Evolutionary conservation across 2,888 invertebrate genomes (phyloP).

Genomic region (Heliconius sara): DNA sequence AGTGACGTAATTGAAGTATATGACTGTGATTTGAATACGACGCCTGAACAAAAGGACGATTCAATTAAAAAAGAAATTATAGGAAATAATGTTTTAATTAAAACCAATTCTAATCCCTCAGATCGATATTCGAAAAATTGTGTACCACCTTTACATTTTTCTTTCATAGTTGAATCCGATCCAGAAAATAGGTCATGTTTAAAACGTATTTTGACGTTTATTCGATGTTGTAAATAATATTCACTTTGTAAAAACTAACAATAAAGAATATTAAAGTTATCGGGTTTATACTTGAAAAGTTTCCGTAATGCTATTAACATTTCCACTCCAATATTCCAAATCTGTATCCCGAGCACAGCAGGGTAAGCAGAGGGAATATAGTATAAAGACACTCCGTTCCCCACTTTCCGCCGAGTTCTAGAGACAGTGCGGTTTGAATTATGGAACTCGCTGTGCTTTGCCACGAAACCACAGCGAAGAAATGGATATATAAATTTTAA

Average conservation of each 20-base stretch:
- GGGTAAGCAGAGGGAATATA: too few relatives aligned
- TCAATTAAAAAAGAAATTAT: conserved; percentile 17
- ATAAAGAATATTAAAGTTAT: neutral
- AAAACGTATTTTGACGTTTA: conserved; percentile 57
- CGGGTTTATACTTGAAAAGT: too few relatives aligned
- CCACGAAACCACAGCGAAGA: too few relatives aligned
- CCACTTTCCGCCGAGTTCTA: too few relatives aligned
- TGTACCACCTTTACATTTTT: conserved; percentile 60
- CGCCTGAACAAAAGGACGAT: conserved; percentile 48
- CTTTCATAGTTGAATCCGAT: conserved; percentile 55
- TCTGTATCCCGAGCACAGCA: too few relatives aligned
- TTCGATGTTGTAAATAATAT: conserved; percentile 69
- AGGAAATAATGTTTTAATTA: conserved; percentile 54
- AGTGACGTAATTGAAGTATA: conserved; percentile 38
- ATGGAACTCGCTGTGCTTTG: too few relatives aligned
- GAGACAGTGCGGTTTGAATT: too few relatives aligned
- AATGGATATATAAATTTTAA: too few relatives aligned
- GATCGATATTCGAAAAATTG: conserved; percentile 58
- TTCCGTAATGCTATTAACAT: too few relatives aligned
- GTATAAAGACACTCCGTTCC: too few relatives aligned
- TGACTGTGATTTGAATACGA: conserved; percentile 39
- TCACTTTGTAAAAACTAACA: conserved; percentile 44
- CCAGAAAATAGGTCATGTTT: conserved; percentile 59
- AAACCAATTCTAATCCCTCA: conserved; percentile 59
- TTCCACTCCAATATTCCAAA: too few relatives aligned